Conservation (phyloP, 2,113 vertebrate species). For the Xerus inauris region DNA sequence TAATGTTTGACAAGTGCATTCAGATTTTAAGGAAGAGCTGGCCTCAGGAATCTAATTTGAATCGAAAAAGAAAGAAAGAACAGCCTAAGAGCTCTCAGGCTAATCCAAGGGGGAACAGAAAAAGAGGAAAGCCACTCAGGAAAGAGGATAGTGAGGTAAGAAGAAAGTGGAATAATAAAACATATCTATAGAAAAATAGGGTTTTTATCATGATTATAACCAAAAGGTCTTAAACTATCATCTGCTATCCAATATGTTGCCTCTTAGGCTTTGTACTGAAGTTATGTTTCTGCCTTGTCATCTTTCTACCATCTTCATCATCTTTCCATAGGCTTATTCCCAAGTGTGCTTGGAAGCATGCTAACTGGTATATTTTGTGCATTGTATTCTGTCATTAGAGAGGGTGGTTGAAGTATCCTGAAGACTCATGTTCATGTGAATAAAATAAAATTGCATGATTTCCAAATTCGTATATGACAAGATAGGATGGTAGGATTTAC, state of each 20-base stretch:
- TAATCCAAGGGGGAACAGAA: conserved; percentile 82
- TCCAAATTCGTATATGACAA: not conserved
- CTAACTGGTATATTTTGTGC: not conserved
- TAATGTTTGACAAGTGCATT: conserved; percentile 94
- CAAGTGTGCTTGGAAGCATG: not conserved
- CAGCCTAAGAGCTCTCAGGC: conserved; percentile 82
- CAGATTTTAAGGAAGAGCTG: conserved; percentile 90
- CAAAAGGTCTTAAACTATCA: not conserved
- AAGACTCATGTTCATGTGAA: not conserved
- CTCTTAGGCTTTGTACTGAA: not conserved
- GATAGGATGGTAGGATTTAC: not conserved
- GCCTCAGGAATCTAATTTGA: conserved; percentile 86
- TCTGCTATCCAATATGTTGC: not conserved
- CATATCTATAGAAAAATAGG: not conserved
- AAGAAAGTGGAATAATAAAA: not conserved
- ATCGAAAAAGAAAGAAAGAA: conserved; percentile 93
- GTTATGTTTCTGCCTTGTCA: not conserved
- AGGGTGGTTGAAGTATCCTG: not conserved
- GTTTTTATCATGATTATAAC: not conserved
- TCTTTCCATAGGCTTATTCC: not conserved
- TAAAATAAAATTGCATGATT: not conserved
- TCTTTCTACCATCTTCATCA: not conserved
- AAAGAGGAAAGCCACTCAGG: conserved; percentile 86
- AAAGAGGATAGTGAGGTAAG: conserved; percentile 86
- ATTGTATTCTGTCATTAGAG: not conserved